phyloP scores from a whole-genome alignment of 2,888 invertebrate genomes.

The Parelbella ahira region DNA sequence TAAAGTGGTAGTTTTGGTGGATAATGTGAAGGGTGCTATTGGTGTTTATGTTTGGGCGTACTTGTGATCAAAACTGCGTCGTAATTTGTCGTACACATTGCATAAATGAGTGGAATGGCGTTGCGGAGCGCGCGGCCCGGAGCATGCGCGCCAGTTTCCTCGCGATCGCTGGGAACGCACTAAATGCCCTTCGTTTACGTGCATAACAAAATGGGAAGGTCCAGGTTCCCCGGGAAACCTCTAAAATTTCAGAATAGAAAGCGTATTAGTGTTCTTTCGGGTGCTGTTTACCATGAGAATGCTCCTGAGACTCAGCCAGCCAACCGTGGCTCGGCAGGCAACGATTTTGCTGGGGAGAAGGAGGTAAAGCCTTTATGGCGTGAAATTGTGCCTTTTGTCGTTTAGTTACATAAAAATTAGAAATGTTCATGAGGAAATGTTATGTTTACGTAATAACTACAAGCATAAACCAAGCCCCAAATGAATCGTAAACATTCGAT shows the following conservation, averaged over 20 bases:
- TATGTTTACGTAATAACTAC: slow-evolving; percentile 74
- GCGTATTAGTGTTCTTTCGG: slow-evolving; percentile 89
- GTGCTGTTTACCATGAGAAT: slow-evolving; percentile 78
- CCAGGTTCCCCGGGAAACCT: slow-evolving; percentile 93
- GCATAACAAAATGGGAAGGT: slow-evolving; percentile 86
- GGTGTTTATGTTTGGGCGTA: slow-evolving; percentile 63
- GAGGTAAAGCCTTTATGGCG: slow-evolving; percentile 61
- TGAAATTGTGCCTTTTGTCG: slow-evolving; percentile 37
- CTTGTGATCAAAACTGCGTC: slow-evolving; percentile 73
- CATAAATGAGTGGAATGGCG: slow-evolving; percentile 79
- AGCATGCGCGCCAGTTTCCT: slow-evolving; percentile 79
- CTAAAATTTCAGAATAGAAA: slow-evolving; percentile 92
- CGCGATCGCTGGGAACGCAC: slow-evolving; percentile 73
- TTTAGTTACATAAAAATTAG: slow-evolving; percentile 41
- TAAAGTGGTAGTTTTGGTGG: slow-evolving; percentile 66
- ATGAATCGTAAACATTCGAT: slow-evolving; percentile 35
- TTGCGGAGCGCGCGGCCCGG: slow-evolving; percentile 77
- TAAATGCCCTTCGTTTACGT: slow-evolving; percentile 79
- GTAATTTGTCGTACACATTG: slow-evolving; percentile 77
- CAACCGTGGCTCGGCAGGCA: slow-evolving; percentile 64
- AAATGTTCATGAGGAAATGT: slow-evolving; percentile 47
- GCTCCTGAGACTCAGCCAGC: slow-evolving; percentile 68
- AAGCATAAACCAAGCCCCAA: slow-evolving; percentile 50
- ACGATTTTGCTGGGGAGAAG: slow-evolving; percentile 75
- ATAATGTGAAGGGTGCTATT: slow-evolving; percentile 68